Conservation (phyloP, 2,888 invertebrate genomes). For the Xiphydria camelus region DNA sequence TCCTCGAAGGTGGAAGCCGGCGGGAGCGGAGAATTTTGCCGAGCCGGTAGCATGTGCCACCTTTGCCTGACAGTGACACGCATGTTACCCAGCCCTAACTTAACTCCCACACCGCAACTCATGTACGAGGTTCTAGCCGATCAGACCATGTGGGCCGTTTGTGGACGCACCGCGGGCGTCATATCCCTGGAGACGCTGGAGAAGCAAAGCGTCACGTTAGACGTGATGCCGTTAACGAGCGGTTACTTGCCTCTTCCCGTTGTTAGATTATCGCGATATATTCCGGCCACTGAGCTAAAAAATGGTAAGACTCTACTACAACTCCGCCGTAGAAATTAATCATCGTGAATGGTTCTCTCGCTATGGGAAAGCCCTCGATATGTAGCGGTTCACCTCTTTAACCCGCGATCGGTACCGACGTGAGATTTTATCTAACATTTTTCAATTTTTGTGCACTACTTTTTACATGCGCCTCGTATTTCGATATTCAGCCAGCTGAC, state of each 20-base stretch:
- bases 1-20: conserved; percentile 78
- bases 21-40: conserved; percentile 78
- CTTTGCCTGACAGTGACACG: conserved; percentile 73
- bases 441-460: no score
- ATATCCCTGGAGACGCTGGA: conserved; percentile 67
- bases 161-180: conserved; percentile 85
- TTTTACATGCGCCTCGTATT: no score
- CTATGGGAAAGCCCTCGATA: no score
- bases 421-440: no score
- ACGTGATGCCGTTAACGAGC: conserved; percentile 91
- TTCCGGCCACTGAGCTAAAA: conserved; percentile 68
- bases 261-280: conserved; percentile 86
- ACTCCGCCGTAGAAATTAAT: no score
- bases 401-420: no score
- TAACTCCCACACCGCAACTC: conserved; percentile 58
- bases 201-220: conserved; percentile 76
- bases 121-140: conserved; percentile 95
- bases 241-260: conserved; percentile 88
- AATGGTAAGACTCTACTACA: no score
- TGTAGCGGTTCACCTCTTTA: no score
- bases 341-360: no score
- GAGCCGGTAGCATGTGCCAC: conserved; percentile 86
- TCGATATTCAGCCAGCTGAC: no score
- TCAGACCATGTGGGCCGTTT: conserved; percentile 91
- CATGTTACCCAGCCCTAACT: conserved; percentile 45